Base-by-base conservation (phyloP, 2,888 invertebrate genomes). In the Spodoptera exigua region DNA sequence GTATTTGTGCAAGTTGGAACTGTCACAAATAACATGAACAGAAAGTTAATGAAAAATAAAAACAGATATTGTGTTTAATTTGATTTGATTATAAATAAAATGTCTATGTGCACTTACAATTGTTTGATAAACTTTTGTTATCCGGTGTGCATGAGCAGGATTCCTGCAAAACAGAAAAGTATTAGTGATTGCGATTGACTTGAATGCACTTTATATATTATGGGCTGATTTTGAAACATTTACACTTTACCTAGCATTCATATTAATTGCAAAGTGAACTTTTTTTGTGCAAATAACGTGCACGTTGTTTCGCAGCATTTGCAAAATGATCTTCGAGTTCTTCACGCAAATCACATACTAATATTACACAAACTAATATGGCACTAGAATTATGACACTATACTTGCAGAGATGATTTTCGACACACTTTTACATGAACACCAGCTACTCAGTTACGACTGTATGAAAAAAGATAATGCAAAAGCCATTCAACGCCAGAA, bases 111-210 rank as follows among this genome's bases (percentile, higher is more conserved):
- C 55, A 77, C 78, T 77, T 27, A 78, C 77, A 64, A 51, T 55
- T 51, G 43, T 60, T 44, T 56, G 61, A 66, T 54, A 47, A 56
- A 58, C 49, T 49, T 55, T 76, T 62, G 70, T 79, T 74, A 79
- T 74, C 40, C 40, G 54, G 64, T 77, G 78, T 76, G 78, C 84
- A 85, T 87, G 78, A 66, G 81, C 75, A 71, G 80, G 78, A 74
- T 60, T 74, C 66, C 88, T 87, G 79, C 44, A 11, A 60, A 48
- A 62, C 9, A 54, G 52, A 18, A 41, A 3, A 27, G 1, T 27
- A 7, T 70, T 2, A 57, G 21, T 39, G 11, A 9, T 17, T 57
- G 32, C 13, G n/a, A 41, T 7, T 36, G 4, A 47, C 9, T 9
- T 9, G n/a, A 21, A 14, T n/a, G 17, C 12, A 12, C 5, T 27